A percentile compares a stretch with the other conserved stretches of the same genome.
These are phyloP conservation scores for Thumatha senex DNA, from an alignment of 2,888 invertebrate genomes.

Conservation along the genomic window DNA sequence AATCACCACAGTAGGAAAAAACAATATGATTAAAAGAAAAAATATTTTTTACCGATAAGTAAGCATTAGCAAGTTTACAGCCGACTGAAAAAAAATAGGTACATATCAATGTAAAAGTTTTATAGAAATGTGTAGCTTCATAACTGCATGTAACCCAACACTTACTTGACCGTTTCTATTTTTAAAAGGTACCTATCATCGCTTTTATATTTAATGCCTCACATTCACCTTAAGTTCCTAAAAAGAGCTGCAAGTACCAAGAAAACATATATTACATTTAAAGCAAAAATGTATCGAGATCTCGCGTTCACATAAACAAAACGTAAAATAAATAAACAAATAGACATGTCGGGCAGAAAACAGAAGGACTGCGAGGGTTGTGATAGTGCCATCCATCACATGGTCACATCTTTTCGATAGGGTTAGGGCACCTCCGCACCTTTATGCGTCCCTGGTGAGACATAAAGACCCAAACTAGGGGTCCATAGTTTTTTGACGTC, in stretches of 20 bases:
- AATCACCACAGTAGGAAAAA: too few relatives aligned
- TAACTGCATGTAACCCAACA: too few relatives aligned
- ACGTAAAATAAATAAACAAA: conserved; percentile 77
- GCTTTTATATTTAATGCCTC: too few relatives aligned
- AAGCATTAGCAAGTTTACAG: too few relatives aligned
- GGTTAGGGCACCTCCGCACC: conserved; percentile 81
- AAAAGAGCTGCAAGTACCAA: conserved; percentile 10
- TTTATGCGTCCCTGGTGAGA: conserved; percentile 80
- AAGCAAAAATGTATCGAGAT: conserved; percentile 34
- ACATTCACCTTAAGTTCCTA: too few relatives aligned
- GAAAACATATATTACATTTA: conserved; percentile 40
- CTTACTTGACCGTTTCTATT: too few relatives aligned
- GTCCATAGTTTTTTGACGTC: conserved; percentile 81
- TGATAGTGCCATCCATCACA: conserved; percentile 79
- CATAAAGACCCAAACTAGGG: conserved; percentile 72
- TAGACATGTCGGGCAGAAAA: conserved; percentile 58
- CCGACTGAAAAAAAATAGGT: too few relatives aligned
- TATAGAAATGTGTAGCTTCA: too few relatives aligned
- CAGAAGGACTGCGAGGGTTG: conserved; percentile 72
- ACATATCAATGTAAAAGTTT: too few relatives aligned
- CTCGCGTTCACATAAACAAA: conserved; percentile 74
- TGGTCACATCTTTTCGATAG: conserved; percentile 81
- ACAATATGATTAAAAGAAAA: too few relatives aligned
- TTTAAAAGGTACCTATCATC: too few relatives aligned
- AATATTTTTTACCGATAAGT: too few relatives aligned